A percentile compares a stretch with the other conserved stretches of the same genome.
Evolutionary conservation across 2,888 invertebrate genomes (phyloP).

Genomic region (Tiliacea citrago): DNA sequence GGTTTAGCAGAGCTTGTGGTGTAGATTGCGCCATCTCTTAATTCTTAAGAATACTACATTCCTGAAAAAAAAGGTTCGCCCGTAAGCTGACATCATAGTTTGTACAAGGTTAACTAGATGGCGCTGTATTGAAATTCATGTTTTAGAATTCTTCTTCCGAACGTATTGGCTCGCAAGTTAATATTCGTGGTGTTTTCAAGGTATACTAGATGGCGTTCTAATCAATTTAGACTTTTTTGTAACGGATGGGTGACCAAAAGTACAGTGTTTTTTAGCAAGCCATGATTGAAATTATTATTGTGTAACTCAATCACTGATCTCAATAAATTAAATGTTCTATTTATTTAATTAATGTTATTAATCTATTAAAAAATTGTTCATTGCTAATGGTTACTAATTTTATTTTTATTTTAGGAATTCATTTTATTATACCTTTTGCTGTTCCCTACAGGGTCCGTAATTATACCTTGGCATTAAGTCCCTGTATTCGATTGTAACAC

Average conservation of each 20-base stretch:
- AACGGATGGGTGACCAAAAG: not conserved
- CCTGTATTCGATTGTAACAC: too few species aligned
- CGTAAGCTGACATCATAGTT: not conserved
- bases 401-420: too few species aligned
- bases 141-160: fast-evolving
- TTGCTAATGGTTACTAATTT: too few species aligned
- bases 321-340: too few species aligned
- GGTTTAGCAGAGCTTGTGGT: not conserved
- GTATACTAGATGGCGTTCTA: conserved; percentile 30
- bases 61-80: not conserved
- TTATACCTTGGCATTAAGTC: too few species aligned
- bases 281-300: not conserved
- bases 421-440: too few species aligned
- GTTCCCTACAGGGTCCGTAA: too few species aligned
- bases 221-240: not conserved
- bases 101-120: not conserved
- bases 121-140: not conserved
- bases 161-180: not conserved
- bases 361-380: too few species aligned
- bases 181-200: not conserved
- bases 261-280: not conserved
- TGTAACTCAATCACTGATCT: too few species aligned
- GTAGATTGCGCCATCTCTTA: conserved; percentile 21
- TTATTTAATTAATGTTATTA: too few species aligned
- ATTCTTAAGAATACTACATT: not conserved